These are phyloP conservation scores for Spilarctia lutea DNA, from an alignment of 2,888 invertebrate genomes.

Conservation along the genomic window DNA sequence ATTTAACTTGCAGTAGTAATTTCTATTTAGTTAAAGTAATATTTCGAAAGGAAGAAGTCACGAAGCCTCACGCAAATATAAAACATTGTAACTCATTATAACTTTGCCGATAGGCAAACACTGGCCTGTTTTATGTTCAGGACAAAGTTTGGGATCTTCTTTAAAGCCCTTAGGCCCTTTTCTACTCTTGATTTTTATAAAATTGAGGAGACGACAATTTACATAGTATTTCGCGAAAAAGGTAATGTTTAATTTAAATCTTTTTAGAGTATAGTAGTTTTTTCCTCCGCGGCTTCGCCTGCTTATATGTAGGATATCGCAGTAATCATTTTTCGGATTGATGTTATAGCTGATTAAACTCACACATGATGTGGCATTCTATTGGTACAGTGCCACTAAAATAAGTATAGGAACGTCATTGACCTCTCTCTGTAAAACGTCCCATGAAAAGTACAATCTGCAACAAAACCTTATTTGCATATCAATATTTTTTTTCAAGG, in stretches of 20 bases:
- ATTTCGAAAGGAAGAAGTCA: conserved; percentile 56
- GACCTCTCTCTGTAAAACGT: too few species aligned
- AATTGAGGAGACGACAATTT: neutral
- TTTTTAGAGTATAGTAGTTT: neutral
- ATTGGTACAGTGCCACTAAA: too few species aligned
- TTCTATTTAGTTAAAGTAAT: conserved; percentile 49
- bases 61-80: conserved; percentile 59
- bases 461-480: too few species aligned
- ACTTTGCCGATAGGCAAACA: conserved; percentile 61
- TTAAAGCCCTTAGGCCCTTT: conserved; percentile 46
- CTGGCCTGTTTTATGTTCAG: conserved; percentile 47
- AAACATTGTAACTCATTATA: conserved; percentile 69
- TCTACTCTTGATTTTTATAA: conserved; percentile 48
- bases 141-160: conserved; percentile 46
- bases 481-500: too few species aligned
- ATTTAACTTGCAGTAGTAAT: conserved; percentile 39
- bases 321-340: too few species aligned
- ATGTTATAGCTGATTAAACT: too few species aligned
- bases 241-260: neutral
- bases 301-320: too few species aligned
- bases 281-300: too few species aligned
- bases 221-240: neutral
- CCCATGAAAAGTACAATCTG: too few species aligned
- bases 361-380: too few species aligned
- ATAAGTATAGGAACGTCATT: too few species aligned